Percentiles rank a stretch among this genome's conserved stretches.
Evolutionary conservation across 2,888 invertebrate genomes (phyloP).

Genomic region (Notocelia uddmanniana): DNA sequence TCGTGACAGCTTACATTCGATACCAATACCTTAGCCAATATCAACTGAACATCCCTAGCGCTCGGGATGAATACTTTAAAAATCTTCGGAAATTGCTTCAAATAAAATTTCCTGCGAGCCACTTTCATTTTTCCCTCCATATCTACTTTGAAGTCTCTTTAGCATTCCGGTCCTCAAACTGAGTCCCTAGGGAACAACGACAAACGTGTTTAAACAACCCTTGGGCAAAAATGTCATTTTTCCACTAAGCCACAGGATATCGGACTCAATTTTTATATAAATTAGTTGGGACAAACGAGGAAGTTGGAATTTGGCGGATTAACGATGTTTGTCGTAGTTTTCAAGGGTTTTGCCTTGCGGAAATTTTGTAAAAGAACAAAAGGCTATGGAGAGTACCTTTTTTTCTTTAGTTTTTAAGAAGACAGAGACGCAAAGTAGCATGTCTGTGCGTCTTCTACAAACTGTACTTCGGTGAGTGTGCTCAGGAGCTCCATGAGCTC

Average conservation of each 20-base stretch:
- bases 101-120: conserved; percentile 43
- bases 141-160: conserved; percentile 40
- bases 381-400: neutral
- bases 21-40: conserved; percentile 23
- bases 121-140: conserved; percentile 43
- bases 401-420: neutral
- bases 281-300: conserved; percentile 27
- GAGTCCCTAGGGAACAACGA: neutral
- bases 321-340: conserved; percentile 23
- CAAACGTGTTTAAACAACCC: neutral
- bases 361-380: neutral
- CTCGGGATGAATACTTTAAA: conserved; percentile 43
- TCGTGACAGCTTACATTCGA: no score
- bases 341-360: conserved; percentile 12
- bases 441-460: no score
- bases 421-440: no score
- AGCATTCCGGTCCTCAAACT: conserved; percentile 29
- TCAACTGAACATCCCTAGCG: conserved; percentile 19
- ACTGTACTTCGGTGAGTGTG: no score
- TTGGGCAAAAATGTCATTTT: neutral
- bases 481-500: no score
- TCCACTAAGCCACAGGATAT: neutral
- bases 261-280: conserved; percentile 33
- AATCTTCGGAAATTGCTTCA: conserved; percentile 44
- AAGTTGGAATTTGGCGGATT: conserved; percentile 23